Conservation (phyloP, 2,888 invertebrate species). For the Tolmerus cingulatus region DNA sequence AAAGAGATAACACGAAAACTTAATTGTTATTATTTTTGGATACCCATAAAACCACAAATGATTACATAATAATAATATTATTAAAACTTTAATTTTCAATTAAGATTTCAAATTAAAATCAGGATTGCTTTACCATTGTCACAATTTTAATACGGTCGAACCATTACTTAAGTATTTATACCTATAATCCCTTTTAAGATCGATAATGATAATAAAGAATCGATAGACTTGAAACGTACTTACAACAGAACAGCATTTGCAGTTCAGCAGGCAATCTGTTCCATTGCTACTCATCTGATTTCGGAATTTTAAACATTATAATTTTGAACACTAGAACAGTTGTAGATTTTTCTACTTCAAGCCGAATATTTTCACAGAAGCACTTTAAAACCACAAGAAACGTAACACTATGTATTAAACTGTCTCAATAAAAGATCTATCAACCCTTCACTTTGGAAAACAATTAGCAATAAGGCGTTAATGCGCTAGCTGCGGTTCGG, state of each 20-base stretch:
- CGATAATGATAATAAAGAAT: not conserved
- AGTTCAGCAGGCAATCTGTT: slow-evolving; percentile 46
- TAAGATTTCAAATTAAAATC: too few relatives aligned
- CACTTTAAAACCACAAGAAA: not conserved
- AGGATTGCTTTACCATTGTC: too few relatives aligned
- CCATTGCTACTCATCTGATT: slow-evolving; percentile 43
- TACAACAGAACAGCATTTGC: slow-evolving; percentile 49
- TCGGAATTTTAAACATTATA: slow-evolving; percentile 10
- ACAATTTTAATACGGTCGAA: too few relatives aligned
- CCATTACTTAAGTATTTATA: not conserved
- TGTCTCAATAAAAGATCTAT: not conserved
- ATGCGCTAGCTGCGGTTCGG: not conserved
- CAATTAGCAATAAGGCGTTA: not conserved
- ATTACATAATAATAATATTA: too few relatives aligned
- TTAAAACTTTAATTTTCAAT: too few relatives aligned
- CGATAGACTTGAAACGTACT: slow-evolving; percentile 36
- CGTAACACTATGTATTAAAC: not conserved
- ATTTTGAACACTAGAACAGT: not conserved
- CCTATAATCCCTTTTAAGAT: not conserved
- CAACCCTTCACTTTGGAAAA: not conserved
- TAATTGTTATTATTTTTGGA: too few relatives aligned
- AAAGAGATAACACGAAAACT: not conserved
- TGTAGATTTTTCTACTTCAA: not conserved
- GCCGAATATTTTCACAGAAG: not conserved
- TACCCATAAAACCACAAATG: too few relatives aligned